Conservation (phyloP, 2,797 vertebrate species). For the Rhynchonycteris naso region DNA sequence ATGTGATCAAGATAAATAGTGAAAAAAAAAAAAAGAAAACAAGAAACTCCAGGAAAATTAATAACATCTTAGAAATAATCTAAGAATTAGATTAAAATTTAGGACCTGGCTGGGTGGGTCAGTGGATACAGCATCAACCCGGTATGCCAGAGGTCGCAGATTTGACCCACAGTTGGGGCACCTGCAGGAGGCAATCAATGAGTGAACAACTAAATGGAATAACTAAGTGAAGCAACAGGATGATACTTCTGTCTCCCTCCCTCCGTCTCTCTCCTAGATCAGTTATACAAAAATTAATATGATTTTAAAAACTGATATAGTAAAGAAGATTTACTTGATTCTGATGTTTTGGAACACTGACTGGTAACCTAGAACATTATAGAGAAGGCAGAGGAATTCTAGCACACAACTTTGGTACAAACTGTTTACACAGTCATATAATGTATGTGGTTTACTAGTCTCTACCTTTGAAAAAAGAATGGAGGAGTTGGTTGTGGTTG, state of each 20-base stretch:
- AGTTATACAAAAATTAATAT: not conserved
- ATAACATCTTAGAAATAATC: not conserved
- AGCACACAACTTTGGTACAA: not conserved
- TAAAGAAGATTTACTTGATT: not conserved
- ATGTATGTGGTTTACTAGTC: not conserved
- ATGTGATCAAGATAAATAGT: not conserved
- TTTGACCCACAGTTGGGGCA: too few relatives aligned
- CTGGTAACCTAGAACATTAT: not conserved
- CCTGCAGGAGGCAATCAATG: too few relatives aligned
- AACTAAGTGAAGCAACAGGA: too few relatives aligned
- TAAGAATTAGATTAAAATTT: not conserved
- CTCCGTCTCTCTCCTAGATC: too few relatives aligned
- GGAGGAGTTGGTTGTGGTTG: not conserved
- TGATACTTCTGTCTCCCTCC: too few relatives aligned
- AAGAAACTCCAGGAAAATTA: conserved; percentile 1
- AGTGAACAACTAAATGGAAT: too few relatives aligned
- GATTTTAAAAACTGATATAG: not conserved
- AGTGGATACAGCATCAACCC: too few relatives aligned
- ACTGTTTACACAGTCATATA: not conserved
- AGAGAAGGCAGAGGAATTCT: not conserved
- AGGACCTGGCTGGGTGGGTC: too few relatives aligned
- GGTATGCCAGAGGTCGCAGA: too few relatives aligned
- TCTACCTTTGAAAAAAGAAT: conserved; percentile 14
- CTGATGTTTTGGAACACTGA: not conserved
- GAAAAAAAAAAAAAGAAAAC: not conserved